Base-by-base conservation (phyloP, 1,140 invertebrate species). In the Scaptomyza hsui region DNA sequence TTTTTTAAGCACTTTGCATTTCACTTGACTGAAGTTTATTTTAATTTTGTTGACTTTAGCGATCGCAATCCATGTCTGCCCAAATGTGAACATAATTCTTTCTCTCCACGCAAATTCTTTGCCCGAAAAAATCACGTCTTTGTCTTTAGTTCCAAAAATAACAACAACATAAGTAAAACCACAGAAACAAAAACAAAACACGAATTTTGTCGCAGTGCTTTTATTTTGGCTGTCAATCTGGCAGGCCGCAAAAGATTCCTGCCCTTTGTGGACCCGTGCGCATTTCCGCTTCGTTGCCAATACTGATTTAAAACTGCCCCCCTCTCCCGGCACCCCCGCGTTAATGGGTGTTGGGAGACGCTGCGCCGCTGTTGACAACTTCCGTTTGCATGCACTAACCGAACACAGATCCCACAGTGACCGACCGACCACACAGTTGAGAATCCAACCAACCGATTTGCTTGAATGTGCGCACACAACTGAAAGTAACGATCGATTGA, bases 271-370 rank as follows among this genome's bases (percentile, higher is more conserved):
- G 63, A 55, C 51, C 55, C 48, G 47, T 42, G 53, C 73, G 81
- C 73, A 86, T 85, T 85, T 85, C 81, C 81, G 82, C 81, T 81
- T 88, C 37, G 82, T 68, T 86, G 81, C 77, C 72, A 86, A 85
- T 32, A 56, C 61, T 62, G 75, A 62, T 72, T 80, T 76, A 57
- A 32, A 37, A 37, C 32, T 37, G 12, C 15, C n/a, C 37, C 32
- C 35, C 16, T 5, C n/a, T 9, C 24, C 21, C 12, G 13, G n/a
- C 44, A 26, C 29, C 4, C 41, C 15, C 41, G 2, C 39, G 12
- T 13, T 48, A 57, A 13, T 35, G 19, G 45, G 9, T 42, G 29
- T 41, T 24, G 24, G 15, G 21, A 19, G 51, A 29, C 6, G 7
- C 7, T n/a, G n/a, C 18, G 24, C 13, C 12, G n/a, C 48, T 26